Conservation (phyloP, 2,797 vertebrate species). For the Rhinoraja longicauda region DNA sequence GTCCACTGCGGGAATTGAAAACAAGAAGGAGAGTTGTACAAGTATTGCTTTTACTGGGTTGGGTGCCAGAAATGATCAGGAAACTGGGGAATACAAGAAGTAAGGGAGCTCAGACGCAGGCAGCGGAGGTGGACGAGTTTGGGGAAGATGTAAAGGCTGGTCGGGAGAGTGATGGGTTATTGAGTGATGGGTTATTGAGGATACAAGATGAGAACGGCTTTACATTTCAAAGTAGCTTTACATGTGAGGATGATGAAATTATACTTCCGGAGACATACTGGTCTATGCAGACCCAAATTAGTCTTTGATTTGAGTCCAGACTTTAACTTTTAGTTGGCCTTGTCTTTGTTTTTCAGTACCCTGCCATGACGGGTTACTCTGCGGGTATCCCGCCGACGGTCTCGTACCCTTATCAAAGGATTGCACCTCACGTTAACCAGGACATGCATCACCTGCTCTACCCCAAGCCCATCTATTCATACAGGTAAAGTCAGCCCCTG, state of each 20-base stretch:
- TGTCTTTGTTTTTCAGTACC: constrained; percentile 58
- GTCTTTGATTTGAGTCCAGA: neutral
- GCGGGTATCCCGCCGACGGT: constrained; percentile 60
- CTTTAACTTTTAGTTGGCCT: constrained; percentile 26
- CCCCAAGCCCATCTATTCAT: constrained; percentile 95
- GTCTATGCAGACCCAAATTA: constrained; percentile 40
- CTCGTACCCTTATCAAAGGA: constrained; percentile 70
- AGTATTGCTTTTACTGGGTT: too few species aligned
- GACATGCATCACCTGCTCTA: constrained; percentile 70
- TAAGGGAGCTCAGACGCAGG: too few species aligned
- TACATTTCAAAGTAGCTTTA: constrained; percentile 29
- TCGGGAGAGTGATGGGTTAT: too few species aligned
- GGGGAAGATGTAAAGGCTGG: too few species aligned
- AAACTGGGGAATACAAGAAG: too few species aligned
- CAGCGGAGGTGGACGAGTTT: too few species aligned
- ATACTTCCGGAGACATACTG: neutral
- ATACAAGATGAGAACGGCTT: constrained; percentile 40
- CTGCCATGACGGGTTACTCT: constrained; percentile 58
- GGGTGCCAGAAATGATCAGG: too few species aligned
- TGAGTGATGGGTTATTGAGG: too few species aligned
- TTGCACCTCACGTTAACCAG: constrained; percentile 61
- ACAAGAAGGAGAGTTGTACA: neutral
- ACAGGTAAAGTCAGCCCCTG: constrained; percentile 69
- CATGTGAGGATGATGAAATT: neutral
- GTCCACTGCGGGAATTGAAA: constrained; percentile 47